These are phyloP conservation scores for Ecliptopera silaceata DNA, from an alignment of 2,888 invertebrate genomes.

Conservation along the genomic window DNA sequence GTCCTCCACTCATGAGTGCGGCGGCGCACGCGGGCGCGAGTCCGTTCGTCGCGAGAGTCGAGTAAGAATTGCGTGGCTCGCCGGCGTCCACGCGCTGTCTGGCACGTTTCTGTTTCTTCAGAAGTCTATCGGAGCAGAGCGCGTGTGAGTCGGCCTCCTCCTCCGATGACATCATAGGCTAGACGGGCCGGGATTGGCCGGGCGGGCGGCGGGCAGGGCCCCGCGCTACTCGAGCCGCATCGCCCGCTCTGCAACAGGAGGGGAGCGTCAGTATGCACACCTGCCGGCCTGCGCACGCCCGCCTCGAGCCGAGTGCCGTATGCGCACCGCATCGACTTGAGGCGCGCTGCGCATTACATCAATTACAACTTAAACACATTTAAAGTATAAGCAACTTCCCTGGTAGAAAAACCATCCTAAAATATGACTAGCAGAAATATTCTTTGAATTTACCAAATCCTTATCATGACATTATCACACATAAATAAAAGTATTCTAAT, in stretches of 20 bases:
- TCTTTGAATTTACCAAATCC: too few species aligned
- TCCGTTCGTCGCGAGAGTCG: slow-evolving; percentile 81
- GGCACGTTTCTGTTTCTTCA: slow-evolving; percentile 96
- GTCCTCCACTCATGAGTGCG: slow-evolving; percentile 92
- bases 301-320: slow-evolving; percentile 48
- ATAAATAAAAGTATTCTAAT: neutral
- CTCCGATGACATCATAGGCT: slow-evolving; percentile 98
- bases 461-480: too few species aligned
- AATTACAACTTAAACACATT: slow-evolving; percentile 13
- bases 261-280: slow-evolving; percentile 74
- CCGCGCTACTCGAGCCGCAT: slow-evolving; percentile 79
- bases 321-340: slow-evolving; percentile 44
- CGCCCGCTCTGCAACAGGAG: slow-evolving; percentile 80
- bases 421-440: too few species aligned
- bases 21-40: slow-evolving; percentile 85
- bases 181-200: slow-evolving; percentile 92
- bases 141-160: slow-evolving; percentile 97
- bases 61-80: slow-evolving; percentile 96
- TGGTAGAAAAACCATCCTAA: neutral
- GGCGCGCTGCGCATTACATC: slow-evolving; percentile 31
- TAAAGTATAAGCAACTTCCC: slow-evolving; percentile 51
- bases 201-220: slow-evolving; percentile 84
- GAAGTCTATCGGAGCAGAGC: slow-evolving; percentile 96
- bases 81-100: slow-evolving; percentile 98
- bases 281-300: slow-evolving; percentile 51